Conservation (phyloP, 2,113 vertebrate species). For the Phaethornis superciliosus region DNA sequence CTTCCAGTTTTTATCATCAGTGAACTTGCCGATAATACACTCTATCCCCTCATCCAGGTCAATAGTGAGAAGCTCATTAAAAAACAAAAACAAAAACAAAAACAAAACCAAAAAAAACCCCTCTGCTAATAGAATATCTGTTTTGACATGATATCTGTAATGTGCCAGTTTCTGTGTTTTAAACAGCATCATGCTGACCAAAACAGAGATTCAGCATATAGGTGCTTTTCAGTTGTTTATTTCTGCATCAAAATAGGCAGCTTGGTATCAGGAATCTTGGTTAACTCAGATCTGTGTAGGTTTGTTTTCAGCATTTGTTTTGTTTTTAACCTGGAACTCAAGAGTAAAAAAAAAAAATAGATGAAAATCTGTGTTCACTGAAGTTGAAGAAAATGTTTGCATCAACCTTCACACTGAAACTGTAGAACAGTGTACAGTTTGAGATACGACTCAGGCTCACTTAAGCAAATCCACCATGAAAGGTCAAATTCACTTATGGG, state of each 20-base stretch:
- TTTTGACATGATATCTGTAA: not conserved
- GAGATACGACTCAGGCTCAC: not conserved
- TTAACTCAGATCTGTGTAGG: not conserved
- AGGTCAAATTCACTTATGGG: conserved; percentile 25
- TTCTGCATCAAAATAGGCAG: not conserved
- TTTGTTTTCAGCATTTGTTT: not conserved
- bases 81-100: too few relatives aligned
- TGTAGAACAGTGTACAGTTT: not conserved
- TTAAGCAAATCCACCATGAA: conserved; percentile 19
- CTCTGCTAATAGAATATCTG: not conserved
- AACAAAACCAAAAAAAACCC: too few relatives aligned
- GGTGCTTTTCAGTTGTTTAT: not conserved
- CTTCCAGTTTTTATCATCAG: too few relatives aligned
- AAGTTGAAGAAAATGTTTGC: conserved; percentile 2
- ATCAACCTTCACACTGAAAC: not conserved
- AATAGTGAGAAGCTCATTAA: too few relatives aligned
- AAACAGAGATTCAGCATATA: not conserved
- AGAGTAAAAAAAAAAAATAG: not conserved
- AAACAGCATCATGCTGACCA: not conserved
- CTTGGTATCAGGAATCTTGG: not conserved
- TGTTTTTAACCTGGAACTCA: not conserved
- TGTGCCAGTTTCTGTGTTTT: not conserved
- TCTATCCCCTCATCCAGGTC: too few relatives aligned
- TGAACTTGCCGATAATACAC: too few relatives aligned
- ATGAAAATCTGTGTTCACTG: not conserved